Evolutionary conservation across 2,888 invertebrate species (phyloP), one percentile per base, ranked within the genome.

Genomic region (Amblyjoppa proteus): DNA sequence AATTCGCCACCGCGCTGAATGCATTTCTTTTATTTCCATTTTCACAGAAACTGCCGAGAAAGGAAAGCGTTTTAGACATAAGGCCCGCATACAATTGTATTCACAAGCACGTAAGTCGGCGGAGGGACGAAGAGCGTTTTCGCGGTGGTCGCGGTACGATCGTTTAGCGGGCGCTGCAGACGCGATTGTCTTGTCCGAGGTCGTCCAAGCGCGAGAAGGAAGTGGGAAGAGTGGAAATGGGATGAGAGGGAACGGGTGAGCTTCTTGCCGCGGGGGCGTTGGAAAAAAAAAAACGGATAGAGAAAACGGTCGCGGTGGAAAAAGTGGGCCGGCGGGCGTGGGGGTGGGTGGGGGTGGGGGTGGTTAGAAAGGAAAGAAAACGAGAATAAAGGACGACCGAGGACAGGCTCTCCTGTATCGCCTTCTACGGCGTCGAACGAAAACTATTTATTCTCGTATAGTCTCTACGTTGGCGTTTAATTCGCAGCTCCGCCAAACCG

Each of bases 51-150:
- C 87, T 93, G 81, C 93, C 93, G 56, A 91, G 91, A 75, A 92
- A 91, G 89, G 90, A 92, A 80, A 94, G 92, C 88, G 85, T 93
- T 87, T 86, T 91, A 87, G 90, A 89, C 89, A 89, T 94, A 85
- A 91, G 89, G 83, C 93, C 93, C 20, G 90, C 90, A 56, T 94
- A 93, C 90, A 91, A 92, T 85, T 94, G 93, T 85, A 90, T 93
- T 88, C 92, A 91, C 87, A 92, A 93, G 80, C 94, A 94, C 90
- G 94, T 94, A 90, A 93, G 94, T 92, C 89, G 64, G 70, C 49
- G 58, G 38, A 6, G 31, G 28, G 51, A 20, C 1, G 31, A 51
- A n/a, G 28, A 6, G 58, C 69, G 58, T 74, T 74, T 68, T 80
- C 75, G 56, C 13, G 45, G 34, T 56, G 71, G 80, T 73, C 77